Evolutionary conservation across 2,113 vertebrate genomes (phyloP), one percentile per base, ranked within the genome.

Genomic region (Amphilophus citrinellus): DNA sequence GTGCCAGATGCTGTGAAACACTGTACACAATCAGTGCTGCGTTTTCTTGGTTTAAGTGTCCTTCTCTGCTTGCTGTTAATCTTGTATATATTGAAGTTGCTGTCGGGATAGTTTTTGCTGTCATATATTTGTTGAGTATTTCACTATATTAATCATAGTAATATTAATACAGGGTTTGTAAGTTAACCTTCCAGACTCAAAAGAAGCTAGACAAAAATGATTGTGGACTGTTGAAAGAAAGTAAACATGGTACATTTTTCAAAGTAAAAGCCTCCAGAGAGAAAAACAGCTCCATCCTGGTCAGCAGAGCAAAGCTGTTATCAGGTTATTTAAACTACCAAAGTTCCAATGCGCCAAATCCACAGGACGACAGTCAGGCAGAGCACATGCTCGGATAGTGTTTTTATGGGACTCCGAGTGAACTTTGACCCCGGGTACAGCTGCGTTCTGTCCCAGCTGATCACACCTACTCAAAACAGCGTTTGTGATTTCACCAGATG

Each of bases 21-120:
- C 93, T 92, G 87, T 89, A 79, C 89, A 91, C 91, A 79, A 91
- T 93, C 94, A 94, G 91, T 94, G 93, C 93, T 93, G 94, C 79
- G 82, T 94, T 90, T 92, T 92, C 87, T 95, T 95, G 62, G 90
- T 94, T 95, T 91, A 96, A 96, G 96, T 96, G 96, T 96, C 96
- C 96, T 96, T 96, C 94, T 92, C 75, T 91, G 94, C 94, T 94
- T 92, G 90, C 89, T 95, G 89, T 94, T 95, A 27, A 93, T 95
- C 90, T 92, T 96, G 95, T 96, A 96, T 86, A 96, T 96, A 95
- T 92, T 92, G 93, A 94, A 95, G 92, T 92, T 91, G 84, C 85
- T 93, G 88, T 94, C 85, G 7, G 53, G 56, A 18, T 22, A 88
- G 89, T 86, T 57, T 37, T 88, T 88, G 80, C 77, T 91, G 92